Evolutionary conservation across 2,888 invertebrate species (phyloP), one percentile per base, ranked within the genome.

Genomic region (Philaethria dido): DNA sequence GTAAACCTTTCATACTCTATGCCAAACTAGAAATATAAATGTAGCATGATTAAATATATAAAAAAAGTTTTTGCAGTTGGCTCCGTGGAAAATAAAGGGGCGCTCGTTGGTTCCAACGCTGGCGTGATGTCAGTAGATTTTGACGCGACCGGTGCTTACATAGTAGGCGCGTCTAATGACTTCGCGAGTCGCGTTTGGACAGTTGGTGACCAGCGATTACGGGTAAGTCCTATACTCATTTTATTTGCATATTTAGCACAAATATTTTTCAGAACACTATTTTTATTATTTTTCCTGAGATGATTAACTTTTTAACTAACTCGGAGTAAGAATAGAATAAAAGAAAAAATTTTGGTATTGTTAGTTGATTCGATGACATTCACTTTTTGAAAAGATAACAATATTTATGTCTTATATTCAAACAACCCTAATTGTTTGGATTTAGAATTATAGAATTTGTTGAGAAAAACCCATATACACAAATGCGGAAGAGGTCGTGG

Each of bases 101-200:
- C 95, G 54, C 93, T 99, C 70, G 95, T 96, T 25, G 99, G 99
- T 8, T 98, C 98, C 80, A 99, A 99, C 89, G 98, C 98, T 20
- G 98, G 97, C 59, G 97, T 99, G 22, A 99, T 98, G 95, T 97
- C 98, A 0, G 95, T 99, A 68, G 99, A 99, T 85, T 99, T 99
- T 86, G 99, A 99, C 88, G 94, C 96, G 47, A 97, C 98, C 66
- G 98, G 98, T 63, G 94, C 95, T 13, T 94, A 96, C 80, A 94
- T 99, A 69, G 94, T 99, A 64, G 99, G 97, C 16, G 98, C 99
- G 55, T 99, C 99, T 50, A 98, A 98, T 87, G 99, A 99, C 92
- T 98, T 97, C 86, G 99, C 99, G 18, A 97, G 98, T 82, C 94
- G 99, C 69, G 97, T 99, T 68, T 99, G 99, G 99, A 97, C 98